Evolutionary conservation across 2,797 vertebrate species (phyloP), one percentile per base, ranked within the genome.

Genomic region (Alfaro cultratus): DNA sequence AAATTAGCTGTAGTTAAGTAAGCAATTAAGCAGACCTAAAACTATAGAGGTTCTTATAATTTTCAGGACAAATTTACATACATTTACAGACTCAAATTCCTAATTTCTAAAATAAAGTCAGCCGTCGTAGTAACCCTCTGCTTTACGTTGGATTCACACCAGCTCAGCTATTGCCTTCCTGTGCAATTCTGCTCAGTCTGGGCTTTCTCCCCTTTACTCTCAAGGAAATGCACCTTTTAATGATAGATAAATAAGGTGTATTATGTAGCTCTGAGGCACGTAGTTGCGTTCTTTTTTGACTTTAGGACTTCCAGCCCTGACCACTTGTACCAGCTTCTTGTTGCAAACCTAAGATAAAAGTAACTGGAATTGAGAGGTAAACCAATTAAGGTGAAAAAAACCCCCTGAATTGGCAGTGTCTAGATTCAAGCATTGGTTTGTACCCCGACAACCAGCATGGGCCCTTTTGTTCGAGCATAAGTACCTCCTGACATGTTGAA

Each of bases 401-500:
- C n/a, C n/a, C n/a, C n/a, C 10, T 45, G 36, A 72, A 80, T 78
- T 84, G 41, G 79, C 78, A 85, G 41, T 41, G 76, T 76, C 13
- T 39, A 85, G 77, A 81, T 71, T 62, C 34, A 11, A 77, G 73
- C 64, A 34, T 78, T 82, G 71, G 76, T 75, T 81, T 78, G 71
- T 83, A 29, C 41, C 39, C 64, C n/a, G 23, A 79, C 76, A 67
- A 74, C 43, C 75, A 77, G 21, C 72, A n/a, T 49, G 31, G 77
- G 57, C 72, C 1, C 5, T 60, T 88, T 86, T 88, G 73, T 81
- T 85, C 26, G 2, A 39, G 43, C 49, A 72, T 80, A 76, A 84
- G 86, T 70, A 82, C 81, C 80, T 72, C 64, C n/a, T 84, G 87
- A 84, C 84, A 83, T 85, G 85, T 80, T 83, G 45, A 90, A 85